phyloP scores from a whole-genome alignment of 2,797 vertebrate species.

The Prunella strophiata region DNA sequence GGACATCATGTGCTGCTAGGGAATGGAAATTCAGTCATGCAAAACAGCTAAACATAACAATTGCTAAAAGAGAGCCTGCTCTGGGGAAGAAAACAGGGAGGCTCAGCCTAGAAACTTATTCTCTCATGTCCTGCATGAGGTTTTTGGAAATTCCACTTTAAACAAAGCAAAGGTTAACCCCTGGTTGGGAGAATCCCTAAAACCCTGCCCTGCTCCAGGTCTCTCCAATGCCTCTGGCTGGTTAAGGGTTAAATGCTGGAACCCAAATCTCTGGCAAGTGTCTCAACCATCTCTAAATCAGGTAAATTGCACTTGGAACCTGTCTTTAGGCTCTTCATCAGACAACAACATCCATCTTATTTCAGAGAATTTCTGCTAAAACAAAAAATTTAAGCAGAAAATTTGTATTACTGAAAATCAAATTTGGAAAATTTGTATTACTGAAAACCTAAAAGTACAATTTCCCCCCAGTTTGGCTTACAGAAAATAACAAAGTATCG shows the following conservation, averaged over 20 bases:
- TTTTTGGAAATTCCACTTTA: not conserved
- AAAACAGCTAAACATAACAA: constrained; percentile 7
- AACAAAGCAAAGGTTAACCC: not conserved
- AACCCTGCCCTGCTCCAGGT: not conserved
- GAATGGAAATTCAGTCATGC: constrained; percentile 13
- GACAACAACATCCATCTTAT: not conserved
- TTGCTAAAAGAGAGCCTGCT: not conserved
- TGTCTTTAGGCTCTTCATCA: not conserved
- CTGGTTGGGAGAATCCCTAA: not conserved
- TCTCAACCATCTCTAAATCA: not conserved
- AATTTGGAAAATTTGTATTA: not conserved
- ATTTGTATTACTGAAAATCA: not conserved
- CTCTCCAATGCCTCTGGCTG: not conserved
- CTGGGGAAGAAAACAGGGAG: not conserved
- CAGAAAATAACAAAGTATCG: not conserved
- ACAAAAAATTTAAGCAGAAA: not conserved
- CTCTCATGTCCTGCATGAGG: not conserved
- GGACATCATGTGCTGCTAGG: not conserved
- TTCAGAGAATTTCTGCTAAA: not conserved
- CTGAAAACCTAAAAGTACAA: not conserved
- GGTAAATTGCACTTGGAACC: not conserved
- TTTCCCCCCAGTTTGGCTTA: not conserved
- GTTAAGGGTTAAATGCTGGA: not conserved
- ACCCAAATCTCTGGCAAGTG: not conserved
- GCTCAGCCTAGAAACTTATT: not conserved